Evolutionary conservation across 2,797 vertebrate species (phyloP).

Genomic region (Threskiornis aethiopicus): DNA sequence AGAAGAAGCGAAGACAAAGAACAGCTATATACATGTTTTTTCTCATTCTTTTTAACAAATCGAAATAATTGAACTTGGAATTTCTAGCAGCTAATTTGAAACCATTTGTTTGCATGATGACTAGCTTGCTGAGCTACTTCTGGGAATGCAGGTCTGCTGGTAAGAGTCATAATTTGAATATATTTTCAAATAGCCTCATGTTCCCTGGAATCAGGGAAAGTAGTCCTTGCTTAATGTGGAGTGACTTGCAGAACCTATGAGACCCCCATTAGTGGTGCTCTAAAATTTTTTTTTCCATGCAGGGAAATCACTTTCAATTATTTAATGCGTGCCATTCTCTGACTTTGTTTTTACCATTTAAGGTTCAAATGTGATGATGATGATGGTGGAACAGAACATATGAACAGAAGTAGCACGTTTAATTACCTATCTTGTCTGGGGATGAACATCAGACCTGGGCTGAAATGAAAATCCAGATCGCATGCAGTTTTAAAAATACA

Average conservation of each 20-base stretch:
- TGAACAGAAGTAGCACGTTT: background rate
- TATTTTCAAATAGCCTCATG: background rate
- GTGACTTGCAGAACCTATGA: background rate
- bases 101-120: background rate
- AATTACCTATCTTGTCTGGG: background rate
- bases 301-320: background rate
- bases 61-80: background rate
- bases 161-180: background rate
- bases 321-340: background rate
- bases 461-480: background rate
- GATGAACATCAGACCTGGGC: background rate
- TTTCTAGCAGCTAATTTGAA: background rate
- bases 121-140: background rate
- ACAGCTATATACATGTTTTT: background rate
- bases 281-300: background rate
- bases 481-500: background rate
- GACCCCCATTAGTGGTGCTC: background rate
- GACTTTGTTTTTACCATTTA: background rate
- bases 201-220: background rate
- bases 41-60: background rate
- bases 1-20: background rate
- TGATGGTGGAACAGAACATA: background rate
- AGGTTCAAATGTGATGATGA: background rate
- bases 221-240: background rate
- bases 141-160: background rate